Conservation (phyloP, 2,113 vertebrate genomes). For the Alaudala cheleensis region DNA sequence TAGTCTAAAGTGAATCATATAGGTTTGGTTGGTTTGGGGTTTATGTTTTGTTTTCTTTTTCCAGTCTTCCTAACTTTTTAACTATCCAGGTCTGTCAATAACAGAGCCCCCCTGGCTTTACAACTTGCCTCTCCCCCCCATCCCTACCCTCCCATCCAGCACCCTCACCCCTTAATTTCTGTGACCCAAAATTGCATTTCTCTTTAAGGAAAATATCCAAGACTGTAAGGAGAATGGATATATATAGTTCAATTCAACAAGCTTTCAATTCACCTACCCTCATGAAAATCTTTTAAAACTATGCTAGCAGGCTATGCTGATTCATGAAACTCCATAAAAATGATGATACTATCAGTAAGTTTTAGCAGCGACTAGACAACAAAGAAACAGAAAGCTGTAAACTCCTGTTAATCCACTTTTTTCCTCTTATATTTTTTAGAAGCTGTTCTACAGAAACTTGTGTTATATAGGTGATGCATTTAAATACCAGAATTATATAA, state of each 20-base stretch:
- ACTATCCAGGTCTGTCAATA: background rate
- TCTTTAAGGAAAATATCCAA: background rate
- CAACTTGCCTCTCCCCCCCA: background rate
- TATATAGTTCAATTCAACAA: background rate
- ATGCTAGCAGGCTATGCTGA: background rate
- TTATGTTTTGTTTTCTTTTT: background rate
- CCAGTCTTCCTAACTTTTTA: background rate
- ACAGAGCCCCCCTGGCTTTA: background rate
- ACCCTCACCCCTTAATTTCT: background rate
- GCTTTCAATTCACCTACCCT: background rate
- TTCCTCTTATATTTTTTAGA: background rate
- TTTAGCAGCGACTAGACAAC: background rate
- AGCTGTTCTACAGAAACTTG: background rate
- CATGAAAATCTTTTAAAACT: background rate
- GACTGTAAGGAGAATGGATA: background rate
- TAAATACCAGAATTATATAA: background rate
- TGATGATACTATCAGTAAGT: background rate
- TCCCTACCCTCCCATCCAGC: background rate
- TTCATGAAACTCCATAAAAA: background rate
- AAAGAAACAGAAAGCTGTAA: background rate
- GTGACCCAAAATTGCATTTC: background rate
- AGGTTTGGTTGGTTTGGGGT: background rate
- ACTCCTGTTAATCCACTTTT: background rate
- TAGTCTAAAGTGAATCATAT: background rate
- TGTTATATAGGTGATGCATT: background rate